Base-by-base conservation (phyloP, 2,113 vertebrate genomes). In the Chaetorhynchus papuensis region DNA sequence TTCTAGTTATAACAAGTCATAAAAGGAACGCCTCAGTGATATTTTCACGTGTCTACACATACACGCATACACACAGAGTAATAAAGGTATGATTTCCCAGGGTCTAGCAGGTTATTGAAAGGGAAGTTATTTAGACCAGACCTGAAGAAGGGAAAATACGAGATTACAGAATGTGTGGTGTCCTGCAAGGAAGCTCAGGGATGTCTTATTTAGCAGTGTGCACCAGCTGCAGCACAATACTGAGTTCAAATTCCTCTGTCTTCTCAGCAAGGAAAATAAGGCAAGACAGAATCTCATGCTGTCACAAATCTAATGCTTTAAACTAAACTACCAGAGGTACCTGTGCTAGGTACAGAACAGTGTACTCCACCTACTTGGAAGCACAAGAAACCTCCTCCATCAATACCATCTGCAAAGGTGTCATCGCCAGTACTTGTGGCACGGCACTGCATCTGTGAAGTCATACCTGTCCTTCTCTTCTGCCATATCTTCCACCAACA, bases 141-240 rank as follows among this genome's bases (percentile, higher is more conserved):
- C 68, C 41, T 45, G 52, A 83, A 13, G 10, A 87, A 88, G 8
- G 15, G 20, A 80, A 69, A 26, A 15, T 47, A 39, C 10, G 77
- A 57, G 59, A 81, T 28, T 70, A 15, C 16, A 75, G 20, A 20
- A 60, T 0, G 0, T 4, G 2, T 2, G 0, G 28, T 42, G 18
- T 50, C 60, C 65, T 54, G 18, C 30, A 82, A 82, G 52, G 45
- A 61, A 7, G 41, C 78, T 22, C 41, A 37, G 50, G 28, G 64
- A 61, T 3, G 2, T 45, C 42, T 53, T 50, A 31, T 57, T 78
- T 45, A 70, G 52, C 20, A 82, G 27, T 1, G 11, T 61, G 50
- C 42, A 63, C 18, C 49, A 70, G 16, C 33, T 71, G 24, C 11
- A 87, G 45, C 30, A 59, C 39, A 41, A 26, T 56, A n/a, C 17